A percentile compares a stretch with the other conserved stretches of the same genome.
phyloP scores from a whole-genome alignment of 2,797 vertebrate genomes.

The Nannoperca australis region DNA sequence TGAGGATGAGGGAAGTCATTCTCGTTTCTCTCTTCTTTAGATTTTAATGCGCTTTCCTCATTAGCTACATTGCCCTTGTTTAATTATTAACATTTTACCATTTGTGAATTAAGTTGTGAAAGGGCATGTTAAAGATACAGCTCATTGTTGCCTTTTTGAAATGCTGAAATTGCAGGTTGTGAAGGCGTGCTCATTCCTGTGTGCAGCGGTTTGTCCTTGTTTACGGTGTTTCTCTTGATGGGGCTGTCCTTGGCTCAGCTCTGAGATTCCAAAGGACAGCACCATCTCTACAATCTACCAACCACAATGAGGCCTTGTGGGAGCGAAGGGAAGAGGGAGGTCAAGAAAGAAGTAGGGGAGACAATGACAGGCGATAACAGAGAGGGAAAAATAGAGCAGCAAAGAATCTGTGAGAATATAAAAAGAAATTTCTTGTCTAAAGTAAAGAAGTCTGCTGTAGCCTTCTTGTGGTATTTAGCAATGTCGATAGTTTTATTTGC shows the following conservation, averaged over 20 bases:
- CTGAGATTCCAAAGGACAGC: slow-evolving; percentile 39
- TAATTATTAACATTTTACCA: slow-evolving; percentile 34
- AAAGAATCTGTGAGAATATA: background rate
- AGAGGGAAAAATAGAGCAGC: background rate
- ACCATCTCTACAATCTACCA: slow-evolving; percentile 29
- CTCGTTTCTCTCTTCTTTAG: slow-evolving; percentile 21
- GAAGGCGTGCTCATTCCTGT: slow-evolving; percentile 38
- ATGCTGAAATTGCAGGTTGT: background rate
- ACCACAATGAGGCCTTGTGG: slow-evolving; percentile 50
- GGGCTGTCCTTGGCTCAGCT: slow-evolving; percentile 48
- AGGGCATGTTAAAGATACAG: slow-evolving; percentile 22
- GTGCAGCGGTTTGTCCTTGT: slow-evolving; percentile 30
- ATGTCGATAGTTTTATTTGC: background rate
- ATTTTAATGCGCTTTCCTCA: slow-evolving; percentile 42
- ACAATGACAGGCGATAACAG: background rate
- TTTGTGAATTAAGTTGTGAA: slow-evolving; percentile 34
- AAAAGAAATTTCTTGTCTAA: background rate
- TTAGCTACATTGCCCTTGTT: slow-evolving; percentile 45
- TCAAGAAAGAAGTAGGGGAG: slow-evolving; percentile 14
- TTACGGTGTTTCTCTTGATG: slow-evolving; percentile 30
- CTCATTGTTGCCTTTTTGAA: slow-evolving; percentile 4
- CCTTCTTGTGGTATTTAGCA: background rate
- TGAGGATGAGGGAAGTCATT: slow-evolving; percentile 38
- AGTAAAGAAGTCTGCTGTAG: background rate
- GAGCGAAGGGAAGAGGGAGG: slow-evolving; percentile 17